Conservation (phyloP, 2,888 invertebrate genomes). For the Coleophora flavipennella region DNA sequence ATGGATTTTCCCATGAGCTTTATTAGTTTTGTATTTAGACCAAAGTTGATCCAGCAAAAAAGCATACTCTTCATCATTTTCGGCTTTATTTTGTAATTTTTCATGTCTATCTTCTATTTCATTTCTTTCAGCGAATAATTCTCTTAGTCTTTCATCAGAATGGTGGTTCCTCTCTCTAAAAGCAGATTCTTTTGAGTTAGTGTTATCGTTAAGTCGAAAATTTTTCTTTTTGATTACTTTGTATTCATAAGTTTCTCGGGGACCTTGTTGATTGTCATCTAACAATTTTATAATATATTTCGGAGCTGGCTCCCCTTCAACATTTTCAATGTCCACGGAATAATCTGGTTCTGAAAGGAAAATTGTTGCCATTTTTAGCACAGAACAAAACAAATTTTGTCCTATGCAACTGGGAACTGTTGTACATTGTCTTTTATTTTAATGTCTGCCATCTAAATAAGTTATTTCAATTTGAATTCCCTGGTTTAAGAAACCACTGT, state of each 20-base stretch:
- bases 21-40: conserved; percentile 70
- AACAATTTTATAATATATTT: conserved; percentile 53
- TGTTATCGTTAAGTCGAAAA: conserved; percentile 24
- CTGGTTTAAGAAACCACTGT: no score
- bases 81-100: conserved; percentile 31
- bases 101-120: conserved; percentile 42
- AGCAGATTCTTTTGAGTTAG: conserved; percentile 47
- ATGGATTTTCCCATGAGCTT: conserved; percentile 39
- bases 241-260: conserved; percentile 71
- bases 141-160: conserved; percentile 49
- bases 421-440: no score
- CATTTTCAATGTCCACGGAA: conserved; percentile 43
- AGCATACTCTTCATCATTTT: conserved; percentile 68
- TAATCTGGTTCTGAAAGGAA: conserved; percentile 27
- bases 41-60: conserved; percentile 69
- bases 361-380: no score
- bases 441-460: no score
- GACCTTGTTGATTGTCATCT: conserved; percentile 52
- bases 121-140: conserved; percentile 50
- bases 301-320: conserved; percentile 42
- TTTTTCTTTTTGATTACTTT: conserved; percentile 67
- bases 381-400: no score
- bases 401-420: no score
- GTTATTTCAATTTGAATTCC: no score
- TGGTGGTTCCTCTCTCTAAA: conserved; percentile 60